phyloP scores from a whole-genome alignment of 2,888 invertebrate species.

The Erebia palarica region DNA sequence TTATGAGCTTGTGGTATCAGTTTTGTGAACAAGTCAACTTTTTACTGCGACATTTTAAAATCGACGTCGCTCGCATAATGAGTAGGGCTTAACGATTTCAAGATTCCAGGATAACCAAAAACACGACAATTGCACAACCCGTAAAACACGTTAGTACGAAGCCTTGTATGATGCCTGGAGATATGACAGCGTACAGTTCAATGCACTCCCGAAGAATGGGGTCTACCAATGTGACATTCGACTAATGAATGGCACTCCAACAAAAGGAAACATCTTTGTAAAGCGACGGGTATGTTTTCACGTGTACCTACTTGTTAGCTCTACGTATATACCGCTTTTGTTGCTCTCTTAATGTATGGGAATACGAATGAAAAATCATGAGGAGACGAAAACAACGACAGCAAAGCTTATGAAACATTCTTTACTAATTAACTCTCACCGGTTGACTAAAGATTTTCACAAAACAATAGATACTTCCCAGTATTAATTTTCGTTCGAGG shows the following conservation, averaged over 20 bases:
- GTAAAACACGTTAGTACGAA: slow-evolving; percentile 70
- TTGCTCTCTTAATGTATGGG: slow-evolving; percentile 15
- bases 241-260: slow-evolving; percentile 77
- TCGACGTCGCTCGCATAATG: slow-evolving; percentile 14
- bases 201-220: slow-evolving; percentile 72
- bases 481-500: background rate
- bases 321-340: slow-evolving; percentile 14
- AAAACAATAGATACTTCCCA: too few species aligned
- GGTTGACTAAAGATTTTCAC: too few species aligned
- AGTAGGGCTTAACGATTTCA: slow-evolving; percentile 39
- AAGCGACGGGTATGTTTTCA: slow-evolving; percentile 50
- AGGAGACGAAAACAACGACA: background rate
- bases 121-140: slow-evolving; percentile 53
- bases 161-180: slow-evolving; percentile 54
- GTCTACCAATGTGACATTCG: slow-evolving; percentile 67
- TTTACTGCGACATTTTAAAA: slow-evolving; percentile 19
- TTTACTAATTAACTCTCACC: background rate
- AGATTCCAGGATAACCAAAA: slow-evolving; percentile 46
- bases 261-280: slow-evolving; percentile 67
- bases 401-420: background rate
- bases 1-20: slow-evolving; percentile 18
- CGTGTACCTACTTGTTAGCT: slow-evolving; percentile 49
- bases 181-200: slow-evolving; percentile 69
- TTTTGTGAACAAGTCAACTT: slow-evolving; percentile 42
- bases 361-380: slow-evolving; percentile 6